Conservation (phyloP, 1,140 invertebrate species). For the Coptotermes formosanus region DNA sequence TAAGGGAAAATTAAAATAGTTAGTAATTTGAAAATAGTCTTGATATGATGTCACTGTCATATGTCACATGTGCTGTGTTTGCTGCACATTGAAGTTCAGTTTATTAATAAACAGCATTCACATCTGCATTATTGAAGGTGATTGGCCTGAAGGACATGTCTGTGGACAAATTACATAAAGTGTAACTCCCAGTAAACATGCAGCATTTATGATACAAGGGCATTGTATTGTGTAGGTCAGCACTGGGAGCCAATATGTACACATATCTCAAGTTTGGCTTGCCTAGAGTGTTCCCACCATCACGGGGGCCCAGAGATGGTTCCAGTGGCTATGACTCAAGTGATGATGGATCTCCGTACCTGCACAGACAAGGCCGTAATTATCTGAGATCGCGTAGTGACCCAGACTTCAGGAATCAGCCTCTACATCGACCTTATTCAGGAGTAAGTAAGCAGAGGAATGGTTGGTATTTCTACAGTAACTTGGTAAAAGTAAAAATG, state of each 20-base stretch:
- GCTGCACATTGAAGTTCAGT: no score
- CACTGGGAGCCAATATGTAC: conserved; percentile 84
- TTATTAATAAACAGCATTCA: no score
- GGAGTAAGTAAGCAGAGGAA: conserved; percentile 34
- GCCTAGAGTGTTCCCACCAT: conserved; percentile 82
- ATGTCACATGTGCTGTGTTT: no score
- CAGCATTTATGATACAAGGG: no score
- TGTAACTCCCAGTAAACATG: no score
- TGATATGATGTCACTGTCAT: no score
- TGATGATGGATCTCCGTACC: conserved; percentile 58
- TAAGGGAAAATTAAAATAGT: no score
- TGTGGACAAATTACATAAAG: no score
- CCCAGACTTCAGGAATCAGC: conserved; percentile 65
- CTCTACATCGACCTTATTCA: conserved; percentile 37
- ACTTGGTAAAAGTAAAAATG: not conserved
- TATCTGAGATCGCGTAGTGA: conserved; percentile 63
- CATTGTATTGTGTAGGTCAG: conserved; percentile 54
- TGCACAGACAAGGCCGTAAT: conserved; percentile 63
- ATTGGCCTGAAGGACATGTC: no score
- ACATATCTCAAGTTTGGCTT: conserved; percentile 91
- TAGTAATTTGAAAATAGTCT: no score
- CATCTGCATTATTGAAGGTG: no score
- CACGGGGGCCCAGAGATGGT: conserved; percentile 50
- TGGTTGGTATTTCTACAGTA: no score
- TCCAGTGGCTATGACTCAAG: conserved; percentile 87